phyloP scores from a whole-genome alignment of 2,888 invertebrate genomes.

The Drosophila engyochracea region DNA sequence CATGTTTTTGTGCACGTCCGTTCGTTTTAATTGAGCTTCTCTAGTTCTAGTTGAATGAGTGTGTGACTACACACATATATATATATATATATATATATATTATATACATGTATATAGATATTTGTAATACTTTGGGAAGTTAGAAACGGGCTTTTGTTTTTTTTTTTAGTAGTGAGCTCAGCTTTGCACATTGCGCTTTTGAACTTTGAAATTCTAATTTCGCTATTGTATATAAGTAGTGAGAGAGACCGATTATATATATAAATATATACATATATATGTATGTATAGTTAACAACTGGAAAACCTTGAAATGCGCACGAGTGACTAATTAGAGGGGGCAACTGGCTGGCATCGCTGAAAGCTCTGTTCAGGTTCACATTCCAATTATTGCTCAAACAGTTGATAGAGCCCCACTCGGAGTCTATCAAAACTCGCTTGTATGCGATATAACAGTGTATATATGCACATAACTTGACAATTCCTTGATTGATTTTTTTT shows the following conservation, averaged over 20 bases:
- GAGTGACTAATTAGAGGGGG: constrained; percentile 73
- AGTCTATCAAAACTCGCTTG: not conserved
- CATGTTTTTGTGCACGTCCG: constrained; percentile 64
- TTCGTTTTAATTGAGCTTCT: constrained; percentile 56
- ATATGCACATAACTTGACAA: not conserved
- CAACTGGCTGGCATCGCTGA: constrained; percentile 14
- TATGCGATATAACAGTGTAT: not conserved
- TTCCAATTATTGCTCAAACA: constrained; percentile 32
- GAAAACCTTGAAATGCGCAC: constrained; percentile 79
- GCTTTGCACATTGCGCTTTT: constrained; percentile 61
- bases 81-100: not conserved
- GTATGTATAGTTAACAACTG: constrained; percentile 50
- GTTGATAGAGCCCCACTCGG: not conserved
- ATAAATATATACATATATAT: not conserved
- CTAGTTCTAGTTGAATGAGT: constrained; percentile 37
- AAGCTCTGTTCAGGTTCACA: constrained; percentile 40
- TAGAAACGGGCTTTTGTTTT: constrained; percentile 17
- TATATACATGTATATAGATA: constrained; percentile 7
- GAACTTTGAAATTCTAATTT: constrained; percentile 61
- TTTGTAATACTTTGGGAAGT: constrained; percentile 19
- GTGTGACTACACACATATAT: not conserved
- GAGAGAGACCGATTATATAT: constrained; percentile 4
- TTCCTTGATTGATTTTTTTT: not conserved
- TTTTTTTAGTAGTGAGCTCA: constrained; percentile 24
- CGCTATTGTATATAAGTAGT: constrained; percentile 7